Conservation (phyloP, 2,113 vertebrate genomes). For the Choloepus hoffmanni region DNA sequence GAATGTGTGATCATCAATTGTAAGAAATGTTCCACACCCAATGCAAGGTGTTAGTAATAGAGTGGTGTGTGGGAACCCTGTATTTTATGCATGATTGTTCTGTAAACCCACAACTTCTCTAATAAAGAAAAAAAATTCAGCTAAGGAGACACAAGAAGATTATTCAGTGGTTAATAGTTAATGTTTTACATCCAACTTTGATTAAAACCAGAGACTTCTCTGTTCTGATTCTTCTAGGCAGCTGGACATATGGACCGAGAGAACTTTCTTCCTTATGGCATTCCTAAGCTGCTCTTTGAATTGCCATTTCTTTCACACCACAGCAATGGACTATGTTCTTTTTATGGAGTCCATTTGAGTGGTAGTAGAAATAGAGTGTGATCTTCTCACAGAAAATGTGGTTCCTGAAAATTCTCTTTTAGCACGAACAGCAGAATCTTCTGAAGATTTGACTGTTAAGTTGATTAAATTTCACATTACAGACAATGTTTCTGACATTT, state of each 20-base stretch:
- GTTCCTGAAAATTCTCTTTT: background rate
- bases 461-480: conserved; percentile 38
- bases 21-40: too few species aligned
- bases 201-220: background rate
- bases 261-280: background rate
- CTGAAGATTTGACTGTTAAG: background rate
- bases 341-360: background rate
- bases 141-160: background rate
- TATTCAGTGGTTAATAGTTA: conserved; percentile 19
- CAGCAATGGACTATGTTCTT: background rate
- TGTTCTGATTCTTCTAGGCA: background rate
- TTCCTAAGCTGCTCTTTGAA: conserved; percentile 1
- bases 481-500: background rate
- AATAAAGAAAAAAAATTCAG: too few species aligned
- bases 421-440: conserved; percentile 5
- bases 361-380: background rate
- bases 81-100: too few species aligned
- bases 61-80: too few species aligned
- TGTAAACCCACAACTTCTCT: too few species aligned
- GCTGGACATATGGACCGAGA: background rate
- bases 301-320: background rate
- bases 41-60: too few species aligned
- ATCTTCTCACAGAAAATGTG: background rate
- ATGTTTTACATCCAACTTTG: background rate
- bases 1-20: too few species aligned